Evolutionary conservation across 2,797 vertebrate genomes (phyloP).

Genomic region (Lates japonicus): DNA sequence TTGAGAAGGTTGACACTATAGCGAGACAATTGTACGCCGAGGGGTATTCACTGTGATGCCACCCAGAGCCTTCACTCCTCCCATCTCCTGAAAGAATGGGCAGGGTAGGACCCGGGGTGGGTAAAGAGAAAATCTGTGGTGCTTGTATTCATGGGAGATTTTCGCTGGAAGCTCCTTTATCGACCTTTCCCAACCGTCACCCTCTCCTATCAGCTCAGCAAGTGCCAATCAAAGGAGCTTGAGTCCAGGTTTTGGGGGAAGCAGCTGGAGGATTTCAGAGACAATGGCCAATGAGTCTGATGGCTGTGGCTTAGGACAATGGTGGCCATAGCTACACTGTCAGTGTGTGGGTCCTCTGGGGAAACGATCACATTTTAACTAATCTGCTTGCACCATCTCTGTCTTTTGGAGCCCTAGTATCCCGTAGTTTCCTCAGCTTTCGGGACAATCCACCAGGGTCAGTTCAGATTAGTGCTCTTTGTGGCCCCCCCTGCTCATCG

Average conservation of each 20-base stretch:
- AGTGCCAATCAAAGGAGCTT: constrained; percentile 95
- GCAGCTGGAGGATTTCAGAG: constrained; percentile 88
- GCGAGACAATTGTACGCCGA: constrained; percentile 89
- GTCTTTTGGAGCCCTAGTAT: constrained; percentile 92
- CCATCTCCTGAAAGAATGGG: constrained; percentile 72
- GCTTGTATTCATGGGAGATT: constrained; percentile 90
- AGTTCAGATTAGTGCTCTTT: constrained; percentile 94
- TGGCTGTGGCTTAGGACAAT: constrained; percentile 91
- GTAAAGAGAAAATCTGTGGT: constrained; percentile 86
- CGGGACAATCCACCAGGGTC: constrained; percentile 92
- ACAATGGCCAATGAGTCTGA: constrained; percentile 90
- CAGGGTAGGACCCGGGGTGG: constrained; percentile 65
- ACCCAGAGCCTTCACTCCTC: constrained; percentile 92
- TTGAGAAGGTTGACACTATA: constrained; percentile 90
- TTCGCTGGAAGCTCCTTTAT: constrained; percentile 86
- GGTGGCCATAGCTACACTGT: constrained; percentile 88
- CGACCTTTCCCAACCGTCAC: constrained; percentile 88
- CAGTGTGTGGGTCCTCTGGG: constrained; percentile 97
- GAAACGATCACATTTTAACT: constrained; percentile 87
- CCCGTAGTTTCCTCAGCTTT: constrained; percentile 87
- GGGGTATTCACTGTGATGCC: constrained; percentile 89
- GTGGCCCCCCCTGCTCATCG: constrained; percentile 83
- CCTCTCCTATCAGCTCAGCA: constrained; percentile 93
- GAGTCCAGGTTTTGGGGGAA: constrained; percentile 82
- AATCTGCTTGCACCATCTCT: constrained; percentile 93